phyloP scores from a whole-genome alignment of 2,797 vertebrate species.

The Sebastes miniatus region DNA sequence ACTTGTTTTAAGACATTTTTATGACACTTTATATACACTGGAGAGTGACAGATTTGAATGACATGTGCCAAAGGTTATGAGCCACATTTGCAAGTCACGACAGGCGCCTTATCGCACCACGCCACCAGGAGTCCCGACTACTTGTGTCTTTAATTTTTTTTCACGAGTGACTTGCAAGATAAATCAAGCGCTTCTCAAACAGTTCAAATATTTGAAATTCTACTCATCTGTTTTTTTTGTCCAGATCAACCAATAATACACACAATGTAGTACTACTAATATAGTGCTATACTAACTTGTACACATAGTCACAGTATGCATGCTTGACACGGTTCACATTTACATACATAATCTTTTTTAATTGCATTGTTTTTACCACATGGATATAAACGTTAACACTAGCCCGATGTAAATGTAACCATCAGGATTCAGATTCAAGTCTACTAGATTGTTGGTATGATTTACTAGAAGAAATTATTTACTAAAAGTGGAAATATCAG shows the following conservation, averaged over 20 bases:
- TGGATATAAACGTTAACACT: background rate
- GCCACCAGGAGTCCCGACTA: background rate
- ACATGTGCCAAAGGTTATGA: constrained; percentile 28
- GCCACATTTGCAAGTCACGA: constrained; percentile 9
- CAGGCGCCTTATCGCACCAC: background rate
- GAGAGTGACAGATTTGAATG: background rate
- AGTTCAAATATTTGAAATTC: constrained; percentile 40
- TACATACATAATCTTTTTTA: constrained; percentile 21
- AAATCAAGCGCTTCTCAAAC: constrained; percentile 45
- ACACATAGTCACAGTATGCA: constrained; percentile 40
- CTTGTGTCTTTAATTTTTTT: background rate
- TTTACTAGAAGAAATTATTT: background rate
- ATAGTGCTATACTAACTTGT: constrained; percentile 35
- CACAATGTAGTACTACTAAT: constrained; percentile 41
- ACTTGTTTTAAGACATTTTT: background rate
- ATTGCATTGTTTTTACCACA: constrained; percentile 1
- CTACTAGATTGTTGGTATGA: constrained; percentile 11
- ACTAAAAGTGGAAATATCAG: constrained; percentile 23
- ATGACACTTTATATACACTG: background rate
- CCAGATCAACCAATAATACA: constrained; percentile 48
- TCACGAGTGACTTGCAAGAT: background rate
- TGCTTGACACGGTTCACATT: constrained; percentile 42
- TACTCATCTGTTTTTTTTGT: constrained; percentile 40
- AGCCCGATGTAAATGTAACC: constrained; percentile 14
- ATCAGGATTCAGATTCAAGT: constrained; percentile 13